Percentiles rank a stretch among this genome's conserved stretches.
Evolutionary conservation across 2,113 vertebrate genomes (phyloP).

Genomic region (Pitta sordida): DNA sequence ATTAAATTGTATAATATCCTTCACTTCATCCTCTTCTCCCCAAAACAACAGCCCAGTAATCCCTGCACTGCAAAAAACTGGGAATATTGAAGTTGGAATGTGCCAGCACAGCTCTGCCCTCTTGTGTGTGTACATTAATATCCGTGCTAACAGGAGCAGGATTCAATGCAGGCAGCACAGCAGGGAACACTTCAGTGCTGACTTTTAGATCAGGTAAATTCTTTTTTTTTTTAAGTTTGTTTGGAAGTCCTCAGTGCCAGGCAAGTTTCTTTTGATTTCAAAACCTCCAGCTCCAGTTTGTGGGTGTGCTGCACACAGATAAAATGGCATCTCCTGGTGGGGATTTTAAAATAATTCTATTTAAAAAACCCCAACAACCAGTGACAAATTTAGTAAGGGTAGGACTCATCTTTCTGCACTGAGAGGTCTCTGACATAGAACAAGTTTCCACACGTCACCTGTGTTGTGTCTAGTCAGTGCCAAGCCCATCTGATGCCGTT

Average conservation of each 20-base stretch:
- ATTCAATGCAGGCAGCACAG: neutral
- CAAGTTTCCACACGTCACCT: neutral
- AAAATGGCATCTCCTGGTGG: neutral
- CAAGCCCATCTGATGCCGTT: neutral
- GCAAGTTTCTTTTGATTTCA: neutral
- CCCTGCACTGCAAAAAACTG: neutral
- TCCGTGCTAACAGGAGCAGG: neutral
- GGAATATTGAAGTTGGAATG: neutral
- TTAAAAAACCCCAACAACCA: neutral
- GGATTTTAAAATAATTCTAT: neutral
- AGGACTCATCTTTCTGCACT: neutral
- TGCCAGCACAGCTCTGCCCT: slow-evolving; percentile 36
- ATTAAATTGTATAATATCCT: neutral
- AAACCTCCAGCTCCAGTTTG: neutral
- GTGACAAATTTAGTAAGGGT: neutral
- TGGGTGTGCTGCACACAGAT: neutral
- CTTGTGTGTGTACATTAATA: neutral
- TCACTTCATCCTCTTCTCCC: neutral
- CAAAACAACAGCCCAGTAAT: neutral
- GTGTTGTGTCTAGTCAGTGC: neutral
- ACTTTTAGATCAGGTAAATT: neutral
- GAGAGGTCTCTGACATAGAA: neutral
- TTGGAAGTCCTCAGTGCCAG: neutral
- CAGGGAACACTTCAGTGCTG: neutral
- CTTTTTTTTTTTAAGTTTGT: neutral